Evolutionary conservation across 1,140 invertebrate species (phyloP).

Genomic region (Cyrtorhinus lividipennis): DNA sequence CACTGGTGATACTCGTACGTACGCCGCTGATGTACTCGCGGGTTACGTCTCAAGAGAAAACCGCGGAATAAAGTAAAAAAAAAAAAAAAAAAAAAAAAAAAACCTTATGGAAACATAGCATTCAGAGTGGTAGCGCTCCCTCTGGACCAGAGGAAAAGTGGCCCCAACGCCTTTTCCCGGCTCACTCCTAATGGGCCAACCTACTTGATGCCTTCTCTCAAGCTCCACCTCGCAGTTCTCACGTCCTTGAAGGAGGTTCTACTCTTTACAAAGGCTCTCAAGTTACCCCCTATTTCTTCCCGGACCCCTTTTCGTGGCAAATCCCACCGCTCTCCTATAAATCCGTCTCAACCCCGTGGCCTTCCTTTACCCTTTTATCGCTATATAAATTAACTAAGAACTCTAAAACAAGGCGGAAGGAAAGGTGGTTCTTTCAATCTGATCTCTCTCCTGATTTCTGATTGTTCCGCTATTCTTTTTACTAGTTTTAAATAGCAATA

Average conservation of each 20-base stretch:
- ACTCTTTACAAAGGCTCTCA: constrained; percentile 1
- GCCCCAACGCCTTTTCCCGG: neutral
- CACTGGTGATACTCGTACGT: no score
- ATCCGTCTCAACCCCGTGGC: neutral
- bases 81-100: neutral
- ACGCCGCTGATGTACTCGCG: no score
- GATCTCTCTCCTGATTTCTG: no score
- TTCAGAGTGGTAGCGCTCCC: neutral
- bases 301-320: neutral
- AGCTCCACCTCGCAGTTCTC: no score
- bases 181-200: neutral
- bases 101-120: neutral
- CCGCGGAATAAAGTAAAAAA: neutral
- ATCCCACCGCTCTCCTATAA: constrained; percentile 7
- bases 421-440: no score
- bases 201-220: neutral
- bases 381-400: constrained; percentile 9
- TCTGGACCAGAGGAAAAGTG: neutral
- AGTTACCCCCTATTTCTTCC: constrained; percentile 3
- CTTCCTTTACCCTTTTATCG: neutral
- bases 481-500: no score
- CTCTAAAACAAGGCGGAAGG: no score
- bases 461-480: no score
- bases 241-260: neutral
- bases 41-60: neutral